phyloP scores from a whole-genome alignment of 1,140 invertebrate species.

The Achatina immaculata region DNA sequence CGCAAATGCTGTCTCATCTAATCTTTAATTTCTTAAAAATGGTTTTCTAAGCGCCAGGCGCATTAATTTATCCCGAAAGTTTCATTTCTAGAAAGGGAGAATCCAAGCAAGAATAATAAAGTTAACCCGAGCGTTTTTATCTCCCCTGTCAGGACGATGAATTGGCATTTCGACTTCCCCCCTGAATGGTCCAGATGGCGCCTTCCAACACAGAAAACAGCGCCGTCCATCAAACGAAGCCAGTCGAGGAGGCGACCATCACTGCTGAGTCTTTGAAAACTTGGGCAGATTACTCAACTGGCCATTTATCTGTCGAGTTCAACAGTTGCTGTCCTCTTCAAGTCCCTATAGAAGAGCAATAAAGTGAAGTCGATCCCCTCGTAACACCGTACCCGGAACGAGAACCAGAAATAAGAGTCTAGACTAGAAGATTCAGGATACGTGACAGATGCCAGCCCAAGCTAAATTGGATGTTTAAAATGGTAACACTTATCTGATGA shows the following conservation, averaged over 20 bases:
- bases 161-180: neutral
- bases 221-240: neutral
- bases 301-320: neutral
- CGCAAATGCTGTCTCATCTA: no score
- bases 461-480: neutral
- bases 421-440: neutral
- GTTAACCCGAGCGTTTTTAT: neutral
- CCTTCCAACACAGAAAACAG: neutral
- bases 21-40: no score
- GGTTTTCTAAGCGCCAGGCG: no score
- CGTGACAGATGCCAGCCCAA: neutral
- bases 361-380: neutral
- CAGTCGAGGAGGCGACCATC: neutral
- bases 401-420: neutral
- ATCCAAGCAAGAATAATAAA: neutral
- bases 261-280: neutral
- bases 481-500: no score
- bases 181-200: neutral
- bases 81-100: neutral
- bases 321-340: neutral
- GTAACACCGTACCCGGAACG: neutral
- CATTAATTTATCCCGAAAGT: neutral
- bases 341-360: neutral
- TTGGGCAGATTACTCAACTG: neutral
- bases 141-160: neutral